phyloP scores from a whole-genome alignment of 2,888 invertebrate genomes.

The Volucella inanis region DNA sequence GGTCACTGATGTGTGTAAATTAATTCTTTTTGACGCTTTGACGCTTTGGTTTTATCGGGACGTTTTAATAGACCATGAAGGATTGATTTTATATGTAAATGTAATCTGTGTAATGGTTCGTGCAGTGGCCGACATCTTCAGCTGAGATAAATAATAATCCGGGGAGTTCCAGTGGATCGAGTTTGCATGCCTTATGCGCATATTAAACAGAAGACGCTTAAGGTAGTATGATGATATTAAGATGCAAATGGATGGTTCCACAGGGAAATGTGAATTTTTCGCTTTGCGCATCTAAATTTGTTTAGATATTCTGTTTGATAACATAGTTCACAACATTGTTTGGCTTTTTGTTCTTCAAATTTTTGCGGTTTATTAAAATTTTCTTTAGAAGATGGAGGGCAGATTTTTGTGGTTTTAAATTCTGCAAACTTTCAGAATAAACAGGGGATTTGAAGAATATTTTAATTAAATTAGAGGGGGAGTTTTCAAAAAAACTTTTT shows the following conservation, averaged over 20 bases:
- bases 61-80: constrained; percentile 66
- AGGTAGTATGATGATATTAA: background rate
- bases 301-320: too few relatives aligned
- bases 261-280: background rate
- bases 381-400: too few relatives aligned
- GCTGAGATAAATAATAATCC: constrained; percentile 56
- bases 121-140: constrained; percentile 33
- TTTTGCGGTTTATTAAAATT: too few relatives aligned
- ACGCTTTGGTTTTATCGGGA: constrained; percentile 60
- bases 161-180: background rate
- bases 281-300: background rate
- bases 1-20: constrained; percentile 52
- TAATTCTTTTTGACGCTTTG: constrained; percentile 49
- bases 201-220: background rate
- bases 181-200: constrained; percentile 31
- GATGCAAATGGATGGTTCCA: background rate
- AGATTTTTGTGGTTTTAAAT: too few relatives aligned
- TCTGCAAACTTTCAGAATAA: too few relatives aligned
- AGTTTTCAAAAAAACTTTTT: too few relatives aligned
- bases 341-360: too few relatives aligned
- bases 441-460: too few relatives aligned
- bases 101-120: constrained; percentile 66
- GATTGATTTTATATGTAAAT: constrained; percentile 66
- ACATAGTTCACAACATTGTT: too few relatives aligned
- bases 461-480: too few relatives aligned